These are phyloP conservation scores for Rhagophthalmus giganteus DNA, from an alignment of 2,888 invertebrate genomes.

Conservation along the genomic window DNA sequence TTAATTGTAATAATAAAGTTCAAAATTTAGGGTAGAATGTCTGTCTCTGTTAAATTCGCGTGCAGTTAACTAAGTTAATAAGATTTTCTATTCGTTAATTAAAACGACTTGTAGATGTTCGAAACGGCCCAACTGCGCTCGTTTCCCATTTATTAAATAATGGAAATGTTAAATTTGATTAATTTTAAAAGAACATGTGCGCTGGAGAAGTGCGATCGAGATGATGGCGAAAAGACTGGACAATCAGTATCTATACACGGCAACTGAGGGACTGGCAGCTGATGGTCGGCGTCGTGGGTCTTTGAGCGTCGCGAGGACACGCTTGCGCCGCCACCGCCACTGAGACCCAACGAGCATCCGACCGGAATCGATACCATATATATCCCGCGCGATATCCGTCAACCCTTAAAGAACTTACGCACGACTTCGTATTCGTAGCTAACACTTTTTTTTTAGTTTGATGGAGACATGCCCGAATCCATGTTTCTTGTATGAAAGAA, in stretches of 20 bases:
- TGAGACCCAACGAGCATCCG: conserved; percentile 38
- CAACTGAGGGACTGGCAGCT: conserved; percentile 38
- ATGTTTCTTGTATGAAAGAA: not conserved
- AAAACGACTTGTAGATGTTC: too few relatives aligned
- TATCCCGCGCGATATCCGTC: conserved; percentile 36
- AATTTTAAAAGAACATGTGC: too few relatives aligned
- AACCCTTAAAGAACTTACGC: conserved; percentile 32
- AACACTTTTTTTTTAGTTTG: not conserved
- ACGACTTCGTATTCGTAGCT: conserved; percentile 21
- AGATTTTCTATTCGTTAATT: too few relatives aligned
- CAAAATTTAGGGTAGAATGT: too few relatives aligned
- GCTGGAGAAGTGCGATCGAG: conserved; percentile 12
- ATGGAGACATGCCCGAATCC: not conserved
- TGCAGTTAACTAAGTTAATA: too few relatives aligned
- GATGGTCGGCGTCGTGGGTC: conserved; percentile 35
- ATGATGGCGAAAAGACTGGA: conserved; percentile 20
- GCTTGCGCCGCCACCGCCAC: conserved; percentile 37
- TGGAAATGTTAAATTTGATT: too few relatives aligned
- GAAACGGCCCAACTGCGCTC: too few relatives aligned
- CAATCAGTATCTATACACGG: conserved; percentile 35
- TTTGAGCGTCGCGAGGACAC: conserved; percentile 36
- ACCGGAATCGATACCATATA: conserved; percentile 44
- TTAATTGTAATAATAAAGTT: too few relatives aligned
- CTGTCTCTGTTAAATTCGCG: too few relatives aligned
- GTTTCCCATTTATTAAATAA: too few relatives aligned